Conservation (phyloP, 2,888 invertebrate genomes). For the Congeria kusceri region DNA sequence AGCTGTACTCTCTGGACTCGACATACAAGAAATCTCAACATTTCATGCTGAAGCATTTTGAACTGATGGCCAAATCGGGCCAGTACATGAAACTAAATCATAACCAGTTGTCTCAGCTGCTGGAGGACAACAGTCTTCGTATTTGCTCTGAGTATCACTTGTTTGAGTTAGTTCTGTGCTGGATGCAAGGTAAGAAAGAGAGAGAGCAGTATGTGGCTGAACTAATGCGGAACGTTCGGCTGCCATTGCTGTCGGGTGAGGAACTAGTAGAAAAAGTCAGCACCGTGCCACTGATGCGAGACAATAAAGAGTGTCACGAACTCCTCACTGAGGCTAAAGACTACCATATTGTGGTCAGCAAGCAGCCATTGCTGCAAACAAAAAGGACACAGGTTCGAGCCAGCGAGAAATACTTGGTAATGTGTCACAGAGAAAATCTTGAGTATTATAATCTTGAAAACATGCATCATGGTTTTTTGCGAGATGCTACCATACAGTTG, state of each 20-base stretch:
- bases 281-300: conserved; percentile 80
- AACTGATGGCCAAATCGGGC: conserved; percentile 79
- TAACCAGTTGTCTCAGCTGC: conserved; percentile 77
- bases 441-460: conserved; percentile 82
- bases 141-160: conserved; percentile 82
- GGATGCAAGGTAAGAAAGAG: conserved; percentile 77
- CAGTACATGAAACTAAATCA: conserved; percentile 79
- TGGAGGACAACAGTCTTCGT: conserved; percentile 79
- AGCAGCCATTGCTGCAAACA: conserved; percentile 83
- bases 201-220: conserved; percentile 75
- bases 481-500: conserved; percentile 82
- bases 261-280: conserved; percentile 84
- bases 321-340: conserved; percentile 84
- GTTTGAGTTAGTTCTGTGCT: conserved; percentile 81
- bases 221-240: conserved; percentile 80
- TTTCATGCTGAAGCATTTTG: conserved; percentile 83
- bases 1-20: conserved; percentile 79
- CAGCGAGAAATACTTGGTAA: conserved; percentile 79
- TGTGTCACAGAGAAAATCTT: conserved; percentile 84
- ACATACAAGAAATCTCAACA: conserved; percentile 71
- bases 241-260: conserved; percentile 83
- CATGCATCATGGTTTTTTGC: conserved; percentile 80
- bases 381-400: conserved; percentile 82
- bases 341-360: conserved; percentile 84
- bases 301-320: conserved; percentile 78